Base-by-base conservation (phyloP, 2,113 vertebrate species). In the Uria lomvia region DNA sequence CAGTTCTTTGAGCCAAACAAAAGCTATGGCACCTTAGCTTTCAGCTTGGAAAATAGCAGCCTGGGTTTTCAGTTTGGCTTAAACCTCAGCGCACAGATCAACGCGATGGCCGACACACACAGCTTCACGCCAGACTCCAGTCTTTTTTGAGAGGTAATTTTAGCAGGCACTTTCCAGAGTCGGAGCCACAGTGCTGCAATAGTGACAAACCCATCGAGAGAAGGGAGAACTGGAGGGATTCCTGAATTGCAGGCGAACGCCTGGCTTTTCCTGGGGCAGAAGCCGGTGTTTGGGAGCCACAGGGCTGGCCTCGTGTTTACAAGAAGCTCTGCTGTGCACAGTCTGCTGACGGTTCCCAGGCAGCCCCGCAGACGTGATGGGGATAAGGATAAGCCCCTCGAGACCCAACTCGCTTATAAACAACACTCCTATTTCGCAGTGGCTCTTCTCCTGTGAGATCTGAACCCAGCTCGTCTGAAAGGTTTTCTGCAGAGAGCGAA, bases 371-470 rank as follows among this genome's bases (percentile, higher is more conserved):
- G 79, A 77, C 0, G 0, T 42, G 53, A 16, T 16, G 12, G 60
- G 79, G 72, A 58, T 83, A 76, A 86, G 49, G 30, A 77, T 19
- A 70, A 45, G 47, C 21, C 47, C 15, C 90, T 52, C 1, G 27
- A 71, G 65, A 72, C 24, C 38, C 72, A 68, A 27, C 11, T 56
- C 0, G 0, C 30, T 43, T 47, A 56, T 40, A 62, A 94, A 88
- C 58, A 86, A 22, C 0, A 0, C 56, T 83, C 0, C 0, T 23
- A 7, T 43, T 47, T 47, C 60, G 43, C 56, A 52, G 45, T 6
- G 52, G 55, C 27, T 87, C 43, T 55, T 74, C 50, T 56, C 75
- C 75, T 75, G 42, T 70, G 36, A 78, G 52, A 71, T 26, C 55
- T 42, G 22, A 85, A 73, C 59, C 9, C 23, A 65, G 40, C 38